Percentiles rank a stretch among this genome's conserved stretches.
Evolutionary conservation across 92 coral and sea anemone genomes (phyloP).

Genomic region (Epizoanthus rinbou): DNA sequence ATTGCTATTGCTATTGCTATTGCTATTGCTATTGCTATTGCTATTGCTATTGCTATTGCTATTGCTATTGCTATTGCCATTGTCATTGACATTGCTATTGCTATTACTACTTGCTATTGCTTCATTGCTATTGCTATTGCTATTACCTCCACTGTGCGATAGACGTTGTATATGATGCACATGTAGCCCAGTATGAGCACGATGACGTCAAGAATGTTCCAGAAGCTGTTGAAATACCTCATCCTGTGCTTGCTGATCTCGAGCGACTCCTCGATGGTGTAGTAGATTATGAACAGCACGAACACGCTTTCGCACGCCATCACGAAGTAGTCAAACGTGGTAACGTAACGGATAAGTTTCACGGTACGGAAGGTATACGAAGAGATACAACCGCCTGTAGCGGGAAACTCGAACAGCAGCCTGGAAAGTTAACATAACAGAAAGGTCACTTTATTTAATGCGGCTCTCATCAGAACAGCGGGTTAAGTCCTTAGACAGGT

Average conservation of each 20-base stretch:
- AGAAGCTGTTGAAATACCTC: constrained; percentile 97
- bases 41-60: too few relatives aligned
- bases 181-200: constrained; percentile 93
- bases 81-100: too few relatives aligned
- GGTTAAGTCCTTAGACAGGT: too few relatives aligned
- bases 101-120: background rate
- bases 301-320: constrained; percentile 99
- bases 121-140: background rate
- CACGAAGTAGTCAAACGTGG: constrained; percentile 89
- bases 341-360: constrained; percentile 96
- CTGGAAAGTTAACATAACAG: constrained; percentile 36
- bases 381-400: constrained; percentile 98
- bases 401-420: constrained; percentile 93
- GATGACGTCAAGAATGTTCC: constrained; percentile 94
- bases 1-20: too few relatives aligned
- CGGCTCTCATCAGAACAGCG: too few relatives aligned
- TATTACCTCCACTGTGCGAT: constrained; percentile 78
- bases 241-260: constrained; percentile 96
- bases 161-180: constrained; percentile 87
- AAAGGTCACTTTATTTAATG: background rate
- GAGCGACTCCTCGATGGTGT: constrained; percentile 89
- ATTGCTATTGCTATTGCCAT: too few relatives aligned
- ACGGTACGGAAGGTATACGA: constrained; percentile 89
- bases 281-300: constrained; percentile 91
- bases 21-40: too few relatives aligned